A percentile compares a stretch with the other conserved stretches of the same genome.
These are phyloP conservation scores for Microcebus tavaratra DNA, from an alignment of 2,113 vertebrate species.

Conservation along the genomic window DNA sequence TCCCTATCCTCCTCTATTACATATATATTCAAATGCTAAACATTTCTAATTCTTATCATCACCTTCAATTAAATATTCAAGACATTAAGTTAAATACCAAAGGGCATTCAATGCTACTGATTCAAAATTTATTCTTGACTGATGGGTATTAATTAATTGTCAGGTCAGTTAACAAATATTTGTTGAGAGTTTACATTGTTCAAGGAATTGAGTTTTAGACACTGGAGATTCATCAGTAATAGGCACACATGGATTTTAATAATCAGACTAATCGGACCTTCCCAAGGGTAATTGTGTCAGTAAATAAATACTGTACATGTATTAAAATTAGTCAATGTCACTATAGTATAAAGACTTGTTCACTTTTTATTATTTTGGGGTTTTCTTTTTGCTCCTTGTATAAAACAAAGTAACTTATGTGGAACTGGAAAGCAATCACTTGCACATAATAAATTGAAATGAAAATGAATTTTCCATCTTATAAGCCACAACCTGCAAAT, in stretches of 20 bases:
- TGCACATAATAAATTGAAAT: neutral
- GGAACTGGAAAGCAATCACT: neutral
- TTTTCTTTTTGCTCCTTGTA: neutral
- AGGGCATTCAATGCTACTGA: neutral
- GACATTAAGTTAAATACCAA: slow-evolving; percentile 43
- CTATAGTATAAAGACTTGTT: neutral
- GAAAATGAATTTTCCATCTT: neutral
- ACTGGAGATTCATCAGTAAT: neutral
- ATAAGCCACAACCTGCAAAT: neutral
- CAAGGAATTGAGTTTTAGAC: neutral
- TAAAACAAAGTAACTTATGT: neutral
- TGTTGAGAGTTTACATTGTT: neutral
- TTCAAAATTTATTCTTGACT: slow-evolving; percentile 41
- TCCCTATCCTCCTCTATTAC: neutral
- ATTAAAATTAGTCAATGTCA: neutral
- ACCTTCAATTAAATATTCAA: slow-evolving; percentile 51
- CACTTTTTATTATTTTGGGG: neutral
- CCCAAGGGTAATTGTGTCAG: neutral
- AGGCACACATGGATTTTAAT: neutral
- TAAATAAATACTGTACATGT: neutral
- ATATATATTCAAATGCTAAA: neutral
- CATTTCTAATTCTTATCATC: slow-evolving; percentile 50
- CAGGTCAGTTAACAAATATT: slow-evolving; percentile 57
- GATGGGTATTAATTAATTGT: slow-evolving; percentile 54
- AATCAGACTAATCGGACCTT: neutral